Conservation (phyloP, 2,888 invertebrate genomes). For the Agonopterix alstromeriana region DNA sequence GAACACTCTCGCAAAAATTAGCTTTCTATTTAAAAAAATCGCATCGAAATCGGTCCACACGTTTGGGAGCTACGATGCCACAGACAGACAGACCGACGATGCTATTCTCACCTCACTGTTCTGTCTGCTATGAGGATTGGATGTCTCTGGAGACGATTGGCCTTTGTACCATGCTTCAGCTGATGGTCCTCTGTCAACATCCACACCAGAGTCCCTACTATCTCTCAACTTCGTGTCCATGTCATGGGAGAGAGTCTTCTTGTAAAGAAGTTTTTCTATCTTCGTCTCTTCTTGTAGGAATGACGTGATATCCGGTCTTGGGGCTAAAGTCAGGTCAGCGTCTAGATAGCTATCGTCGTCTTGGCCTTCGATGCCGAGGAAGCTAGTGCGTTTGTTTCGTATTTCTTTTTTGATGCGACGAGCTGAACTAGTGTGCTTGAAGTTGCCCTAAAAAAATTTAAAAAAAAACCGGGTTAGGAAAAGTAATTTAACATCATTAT, state of each 20-base stretch:
- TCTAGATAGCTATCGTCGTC: constrained; percentile 82
- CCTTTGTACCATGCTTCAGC: constrained; percentile 78
- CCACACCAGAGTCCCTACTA: constrained; percentile 88
- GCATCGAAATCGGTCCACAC: too few relatives aligned
- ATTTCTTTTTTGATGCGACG: constrained; percentile 91
- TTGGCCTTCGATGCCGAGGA: constrained; percentile 88
- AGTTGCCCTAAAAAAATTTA: constrained; percentile 68
- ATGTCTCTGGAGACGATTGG: constrained; percentile 65
- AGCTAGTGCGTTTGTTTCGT: constrained; percentile 88
- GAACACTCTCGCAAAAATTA: too few relatives aligned
- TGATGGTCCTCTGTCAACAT: constrained; percentile 78
- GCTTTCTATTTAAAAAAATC: too few relatives aligned
- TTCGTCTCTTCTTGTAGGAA: constrained; percentile 88
- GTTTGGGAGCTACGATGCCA: too few relatives aligned
- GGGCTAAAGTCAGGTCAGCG: constrained; percentile 80
- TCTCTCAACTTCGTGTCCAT: constrained; percentile 80
- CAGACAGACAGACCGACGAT: too few relatives aligned
- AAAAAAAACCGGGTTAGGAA: too few relatives aligned
- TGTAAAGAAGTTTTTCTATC: constrained; percentile 85
- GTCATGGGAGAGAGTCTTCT: constrained; percentile 82
- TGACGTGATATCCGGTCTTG: constrained; percentile 87
- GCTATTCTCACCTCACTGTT: constrained; percentile 80
- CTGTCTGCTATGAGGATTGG: constrained; percentile 85
- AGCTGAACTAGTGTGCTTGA: constrained; percentile 87
- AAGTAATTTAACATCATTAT: too few relatives aligned